A percentile compares a stretch with the other conserved stretches of the same genome.
These are phyloP conservation scores for Drosophila nikananu DNA, from an alignment of 1,140 invertebrate species.

Conservation along the genomic window DNA sequence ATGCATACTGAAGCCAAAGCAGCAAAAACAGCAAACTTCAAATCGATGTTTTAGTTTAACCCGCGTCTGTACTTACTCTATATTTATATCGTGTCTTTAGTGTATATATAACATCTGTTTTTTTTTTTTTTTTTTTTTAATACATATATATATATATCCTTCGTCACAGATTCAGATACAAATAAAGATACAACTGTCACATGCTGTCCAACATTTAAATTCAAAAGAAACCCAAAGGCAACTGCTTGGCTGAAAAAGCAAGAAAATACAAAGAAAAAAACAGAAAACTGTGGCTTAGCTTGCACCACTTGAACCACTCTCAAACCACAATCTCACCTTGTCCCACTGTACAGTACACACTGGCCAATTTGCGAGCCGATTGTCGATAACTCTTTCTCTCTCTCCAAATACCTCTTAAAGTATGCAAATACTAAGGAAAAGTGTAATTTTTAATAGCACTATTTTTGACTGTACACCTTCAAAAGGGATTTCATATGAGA, in stretches of 20 bases:
- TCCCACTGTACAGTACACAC: conserved; percentile 37
- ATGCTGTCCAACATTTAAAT: conserved; percentile 30
- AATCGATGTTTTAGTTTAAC: conserved; percentile 53
- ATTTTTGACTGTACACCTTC: background rate
- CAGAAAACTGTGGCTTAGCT: conserved; percentile 62
- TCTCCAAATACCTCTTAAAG: background rate
- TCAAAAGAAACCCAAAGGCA: conserved; percentile 17
- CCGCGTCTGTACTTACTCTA: conserved; percentile 30
- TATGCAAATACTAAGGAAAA: background rate
- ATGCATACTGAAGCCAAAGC: conserved; percentile 36
- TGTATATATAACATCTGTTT: conserved; percentile 28
- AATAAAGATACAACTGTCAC: conserved; percentile 22
- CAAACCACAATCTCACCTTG: conserved; percentile 35
- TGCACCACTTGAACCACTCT: conserved; percentile 52
- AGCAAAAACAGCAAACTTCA: conserved; percentile 38
- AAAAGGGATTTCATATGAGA: background rate
- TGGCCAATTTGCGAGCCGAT: conserved; percentile 36
- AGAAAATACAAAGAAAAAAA: background rate
- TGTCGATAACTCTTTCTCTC: conserved; percentile 2
- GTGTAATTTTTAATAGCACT: background rate
- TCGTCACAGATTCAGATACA: conserved; percentile 10
- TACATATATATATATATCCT: background rate
- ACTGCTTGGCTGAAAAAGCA: conserved; percentile 32
- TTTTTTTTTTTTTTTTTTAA: conserved; percentile 11
- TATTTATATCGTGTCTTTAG: conserved; percentile 27